Evolutionary conservation across 2,797 vertebrate species (phyloP).

Genomic region (Champsocephalus esox): DNA sequence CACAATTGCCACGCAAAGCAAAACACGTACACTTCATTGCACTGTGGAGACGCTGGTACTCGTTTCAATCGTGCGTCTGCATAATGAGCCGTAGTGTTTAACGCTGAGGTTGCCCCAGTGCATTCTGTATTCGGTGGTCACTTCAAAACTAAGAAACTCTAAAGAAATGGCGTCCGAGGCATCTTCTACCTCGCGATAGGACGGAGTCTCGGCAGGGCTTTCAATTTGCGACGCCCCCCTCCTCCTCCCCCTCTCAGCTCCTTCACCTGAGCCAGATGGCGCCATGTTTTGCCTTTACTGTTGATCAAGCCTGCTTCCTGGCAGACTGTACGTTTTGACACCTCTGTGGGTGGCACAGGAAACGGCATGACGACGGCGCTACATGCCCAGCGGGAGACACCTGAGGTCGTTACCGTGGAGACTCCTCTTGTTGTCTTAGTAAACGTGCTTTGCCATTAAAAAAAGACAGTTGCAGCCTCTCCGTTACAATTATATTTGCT

Average conservation of each 20-base stretch:
- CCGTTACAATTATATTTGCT: conserved; percentile 1
- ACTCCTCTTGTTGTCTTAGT: conserved; percentile 44
- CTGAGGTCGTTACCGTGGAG: conserved; percentile 70
- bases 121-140: conserved; percentile 23
- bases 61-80: conserved; percentile 60
- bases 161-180: background rate
- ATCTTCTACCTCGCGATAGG: conserved; percentile 20
- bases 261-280: conserved; percentile 73
- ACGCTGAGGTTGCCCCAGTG: conserved; percentile 63
- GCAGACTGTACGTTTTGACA: conserved; percentile 63
- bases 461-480: conserved; percentile 35
- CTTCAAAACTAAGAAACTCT: conserved; percentile 30
- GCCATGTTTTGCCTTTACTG: conserved; percentile 42
- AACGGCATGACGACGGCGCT: conserved; percentile 62
- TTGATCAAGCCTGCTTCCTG: conserved; percentile 63
- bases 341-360: conserved; percentile 77
- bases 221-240: conserved; percentile 11
- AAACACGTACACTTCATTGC: conserved; percentile 81
- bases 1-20: conserved; percentile 87
- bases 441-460: conserved; percentile 43
- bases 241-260: conserved; percentile 6
- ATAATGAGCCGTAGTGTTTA: conserved; percentile 72
- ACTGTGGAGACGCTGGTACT: conserved; percentile 67
- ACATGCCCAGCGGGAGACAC: conserved; percentile 74
- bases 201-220: background rate